Evolutionary conservation across 2,797 vertebrate species (phyloP).

Genomic region (Periparus ater): DNA sequence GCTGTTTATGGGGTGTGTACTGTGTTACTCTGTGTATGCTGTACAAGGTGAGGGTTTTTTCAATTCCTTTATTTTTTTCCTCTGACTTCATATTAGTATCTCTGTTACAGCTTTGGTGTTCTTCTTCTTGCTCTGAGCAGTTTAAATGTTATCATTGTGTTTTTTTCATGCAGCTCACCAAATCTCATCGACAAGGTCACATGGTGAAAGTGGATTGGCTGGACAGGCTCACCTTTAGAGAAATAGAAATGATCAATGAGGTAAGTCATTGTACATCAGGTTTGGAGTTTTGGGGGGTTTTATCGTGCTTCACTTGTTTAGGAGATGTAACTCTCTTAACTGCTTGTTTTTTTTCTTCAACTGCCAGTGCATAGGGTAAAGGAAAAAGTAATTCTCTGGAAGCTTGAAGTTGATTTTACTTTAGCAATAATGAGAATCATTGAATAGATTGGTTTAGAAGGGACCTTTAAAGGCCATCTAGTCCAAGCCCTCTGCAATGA

Average conservation of each 20-base stretch:
- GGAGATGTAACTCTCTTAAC: background rate
- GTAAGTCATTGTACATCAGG: slow-evolving; percentile 64
- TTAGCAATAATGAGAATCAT: background rate
- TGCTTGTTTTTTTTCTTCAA: background rate
- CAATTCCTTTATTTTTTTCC: background rate
- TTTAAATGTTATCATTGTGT: background rate
- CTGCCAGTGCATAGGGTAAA: background rate
- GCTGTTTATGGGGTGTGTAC: background rate
- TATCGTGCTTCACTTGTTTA: background rate
- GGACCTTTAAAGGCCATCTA: background rate
- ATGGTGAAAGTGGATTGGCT: slow-evolving; percentile 99
- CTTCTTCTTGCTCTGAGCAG: background rate
- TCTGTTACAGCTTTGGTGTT: background rate
- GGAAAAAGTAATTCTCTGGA: background rate
- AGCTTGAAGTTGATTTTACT: background rate
- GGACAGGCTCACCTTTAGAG: slow-evolving; percentile 96
- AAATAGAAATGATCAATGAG: slow-evolving; percentile 99
- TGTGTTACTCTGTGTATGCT: background rate
- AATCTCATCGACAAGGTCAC: slow-evolving; percentile 96
- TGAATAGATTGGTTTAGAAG: background rate
- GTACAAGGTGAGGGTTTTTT: background rate
- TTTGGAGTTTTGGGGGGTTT: background rate
- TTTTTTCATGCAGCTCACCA: slow-evolving; percentile 86
- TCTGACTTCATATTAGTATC: background rate
- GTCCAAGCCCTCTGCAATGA: background rate